These are phyloP conservation scores for Sinella curviseta DNA, from an alignment of 1,140 invertebrate species.

Conservation along the genomic window DNA sequence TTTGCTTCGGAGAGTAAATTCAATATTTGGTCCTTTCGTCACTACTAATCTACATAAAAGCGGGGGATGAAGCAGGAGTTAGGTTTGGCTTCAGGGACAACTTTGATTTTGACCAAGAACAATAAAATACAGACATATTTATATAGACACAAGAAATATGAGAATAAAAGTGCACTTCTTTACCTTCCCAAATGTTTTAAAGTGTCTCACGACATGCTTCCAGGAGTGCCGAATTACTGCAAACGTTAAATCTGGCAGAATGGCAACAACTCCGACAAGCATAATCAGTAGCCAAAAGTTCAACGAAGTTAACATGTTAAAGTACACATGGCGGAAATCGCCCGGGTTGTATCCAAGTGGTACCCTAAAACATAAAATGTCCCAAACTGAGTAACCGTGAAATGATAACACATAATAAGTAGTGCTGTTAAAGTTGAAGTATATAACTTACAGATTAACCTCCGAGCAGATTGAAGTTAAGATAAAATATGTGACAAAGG, in stretches of 20 bases:
- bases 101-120: too few species aligned
- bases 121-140: too few species aligned
- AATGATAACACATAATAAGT: too few species aligned
- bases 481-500: conserved; percentile 63
- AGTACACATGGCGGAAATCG: not conserved
- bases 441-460: conserved; percentile 64
- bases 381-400: too few species aligned
- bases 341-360: not conserved
- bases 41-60: too few species aligned
- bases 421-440: too few species aligned
- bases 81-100: too few species aligned
- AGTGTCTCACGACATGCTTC: not conserved
- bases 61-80: too few species aligned
- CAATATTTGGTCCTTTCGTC: too few species aligned
- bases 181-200: not conserved
- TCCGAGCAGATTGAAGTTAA: conserved; percentile 62
- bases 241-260: not conserved
- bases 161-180: not conserved
- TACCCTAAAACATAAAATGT: too few species aligned
- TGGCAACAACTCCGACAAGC: not conserved
- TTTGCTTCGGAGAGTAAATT: too few species aligned
- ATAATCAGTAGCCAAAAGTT: not conserved
- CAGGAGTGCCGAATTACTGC: not conserved
- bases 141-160: too few species aligned
- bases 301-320: not conserved